Conservation (phyloP, 2,888 invertebrate species). For the Sesamia inferens region DNA sequence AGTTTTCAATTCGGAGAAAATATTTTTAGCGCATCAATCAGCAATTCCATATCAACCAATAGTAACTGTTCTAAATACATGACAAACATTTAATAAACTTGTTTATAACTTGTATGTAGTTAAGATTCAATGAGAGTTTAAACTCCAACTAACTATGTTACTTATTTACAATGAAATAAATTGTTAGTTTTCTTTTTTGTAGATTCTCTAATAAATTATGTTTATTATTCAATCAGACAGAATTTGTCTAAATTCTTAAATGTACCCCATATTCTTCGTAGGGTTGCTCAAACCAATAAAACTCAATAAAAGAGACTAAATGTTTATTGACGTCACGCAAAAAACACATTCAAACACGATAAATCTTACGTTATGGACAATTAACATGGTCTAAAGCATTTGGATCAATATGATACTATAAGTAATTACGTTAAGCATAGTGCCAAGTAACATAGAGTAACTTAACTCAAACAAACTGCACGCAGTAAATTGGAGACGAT, state of each 20-base stretch:
- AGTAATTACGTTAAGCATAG: slow-evolving; percentile 77
- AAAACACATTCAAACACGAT: background rate
- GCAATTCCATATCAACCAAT: slow-evolving; percentile 12
- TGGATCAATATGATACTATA: slow-evolving; percentile 81
- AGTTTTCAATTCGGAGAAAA: too few species aligned
- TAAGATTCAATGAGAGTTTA: slow-evolving; percentile 5
- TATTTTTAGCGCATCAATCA: slow-evolving; percentile 35
- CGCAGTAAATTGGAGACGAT: slow-evolving; percentile 74
- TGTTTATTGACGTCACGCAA: slow-evolving; percentile 27
- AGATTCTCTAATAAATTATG: slow-evolving; percentile 58
- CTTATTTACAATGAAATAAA: background rate
- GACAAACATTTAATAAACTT: background rate
- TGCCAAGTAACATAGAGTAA: slow-evolving; percentile 75
- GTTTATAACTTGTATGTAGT: slow-evolving; percentile 3
- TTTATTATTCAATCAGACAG: background rate
- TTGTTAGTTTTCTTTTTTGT: slow-evolving; percentile 19
- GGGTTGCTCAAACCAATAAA: too few species aligned
- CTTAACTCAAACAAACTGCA: slow-evolving; percentile 74
- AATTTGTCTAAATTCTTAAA: background rate
- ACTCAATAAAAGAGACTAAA: background rate
- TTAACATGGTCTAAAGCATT: slow-evolving; percentile 59
- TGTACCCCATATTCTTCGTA: too few species aligned
- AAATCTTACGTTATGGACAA: background rate
- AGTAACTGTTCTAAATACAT: slow-evolving; percentile 7
- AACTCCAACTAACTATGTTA: background rate